Base-by-base conservation (phyloP, 2,113 vertebrate species). In the Gallinago jamesoni region DNA sequence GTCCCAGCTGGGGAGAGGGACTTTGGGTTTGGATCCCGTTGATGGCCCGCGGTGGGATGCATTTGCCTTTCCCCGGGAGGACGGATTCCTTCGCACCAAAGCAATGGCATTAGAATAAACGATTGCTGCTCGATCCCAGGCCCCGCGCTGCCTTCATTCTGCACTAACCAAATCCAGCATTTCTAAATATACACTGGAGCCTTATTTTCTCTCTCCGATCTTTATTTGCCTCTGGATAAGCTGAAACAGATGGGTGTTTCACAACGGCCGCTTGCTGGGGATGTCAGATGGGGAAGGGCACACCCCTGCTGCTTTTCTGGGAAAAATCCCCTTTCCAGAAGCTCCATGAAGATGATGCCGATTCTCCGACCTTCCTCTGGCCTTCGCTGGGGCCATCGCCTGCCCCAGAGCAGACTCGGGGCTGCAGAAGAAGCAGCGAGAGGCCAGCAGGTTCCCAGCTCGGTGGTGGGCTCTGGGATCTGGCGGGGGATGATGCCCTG, bases 141-240 rank as follows among this genome's bases (percentile, higher is more conserved):
- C 93, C 94, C 91, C 41, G 89, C 4, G 52, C 79, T 94, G 94
- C 94, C 93, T 96, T 64, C 94, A 12, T 77, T 87, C 93, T 83
- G 66, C 23, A 0, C 94, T 94, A 95, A 96, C 95, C 95, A 95
- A 43, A 87, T 79, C 95, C 94, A 96, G 96, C 93, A 82, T 82
- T 96, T 96, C 95, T 96, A 95, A 96, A 96, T 97, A 97, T 96
- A 95, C 84, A 88, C 93, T 91, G 94, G 96, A 97, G 96, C 8
- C 96, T 96, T 48, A 85, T 96, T 95, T 95, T 95, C 94, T 96
- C 78, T 5, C 87, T 83, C 84, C 70, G 59, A 73, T 95, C 96
- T 96, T 96, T 94, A 87, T 96, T 93, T 96, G 95, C 94, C 95
- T 96, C 95, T 79, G 96, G 95, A 82, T 97, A 96, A 96, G 95